Evolutionary conservation across 2,888 invertebrate genomes (phyloP).

Genomic region (Acronicta alni): DNA sequence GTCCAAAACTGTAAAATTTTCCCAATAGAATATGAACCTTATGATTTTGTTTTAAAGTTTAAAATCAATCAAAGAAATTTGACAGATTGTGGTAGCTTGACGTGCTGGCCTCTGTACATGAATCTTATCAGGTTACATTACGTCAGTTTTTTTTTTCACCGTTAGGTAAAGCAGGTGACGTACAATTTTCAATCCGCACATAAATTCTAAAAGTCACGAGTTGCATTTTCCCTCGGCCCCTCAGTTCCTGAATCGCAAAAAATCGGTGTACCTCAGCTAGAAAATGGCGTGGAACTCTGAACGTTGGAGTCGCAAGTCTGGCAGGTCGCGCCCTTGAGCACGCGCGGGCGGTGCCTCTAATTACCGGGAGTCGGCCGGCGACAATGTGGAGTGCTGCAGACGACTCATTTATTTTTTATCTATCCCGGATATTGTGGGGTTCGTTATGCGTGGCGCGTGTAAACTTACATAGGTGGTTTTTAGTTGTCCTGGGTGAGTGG

Average conservation of each 20-base stretch:
- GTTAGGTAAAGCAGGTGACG: too few species aligned
- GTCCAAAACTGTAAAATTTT: too few species aligned
- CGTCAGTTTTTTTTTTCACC: too few species aligned
- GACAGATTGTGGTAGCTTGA: too few species aligned
- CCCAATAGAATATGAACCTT: too few species aligned
- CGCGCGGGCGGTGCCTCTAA: constrained; percentile 68
- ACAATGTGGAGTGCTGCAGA: constrained; percentile 56
- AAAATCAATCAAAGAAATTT: too few species aligned
- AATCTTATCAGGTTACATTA: too few species aligned
- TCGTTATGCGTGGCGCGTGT: constrained; percentile 56
- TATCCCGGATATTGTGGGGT: constrained; percentile 45
- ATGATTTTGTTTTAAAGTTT: too few species aligned
- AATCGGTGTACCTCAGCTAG: background rate
- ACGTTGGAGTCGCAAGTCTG: constrained; percentile 29
- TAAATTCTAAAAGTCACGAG: background rate
- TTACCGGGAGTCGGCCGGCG: constrained; percentile 63
- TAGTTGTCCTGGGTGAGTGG: background rate
- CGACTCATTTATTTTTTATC: constrained; percentile 53
- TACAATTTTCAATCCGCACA: background rate
- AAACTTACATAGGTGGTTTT: constrained; percentile 18
- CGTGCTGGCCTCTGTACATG: too few species aligned
- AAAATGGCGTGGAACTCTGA: constrained; percentile 33
- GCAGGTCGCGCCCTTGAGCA: constrained; percentile 53
- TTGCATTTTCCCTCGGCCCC: constrained; percentile 1
- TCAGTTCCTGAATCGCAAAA: constrained; percentile 2